These are phyloP conservation scores for Lycopodina hypogea DNA, from an alignment of 37 sponge, comb jelly and placozoan species.

Conservation along the genomic window DNA sequence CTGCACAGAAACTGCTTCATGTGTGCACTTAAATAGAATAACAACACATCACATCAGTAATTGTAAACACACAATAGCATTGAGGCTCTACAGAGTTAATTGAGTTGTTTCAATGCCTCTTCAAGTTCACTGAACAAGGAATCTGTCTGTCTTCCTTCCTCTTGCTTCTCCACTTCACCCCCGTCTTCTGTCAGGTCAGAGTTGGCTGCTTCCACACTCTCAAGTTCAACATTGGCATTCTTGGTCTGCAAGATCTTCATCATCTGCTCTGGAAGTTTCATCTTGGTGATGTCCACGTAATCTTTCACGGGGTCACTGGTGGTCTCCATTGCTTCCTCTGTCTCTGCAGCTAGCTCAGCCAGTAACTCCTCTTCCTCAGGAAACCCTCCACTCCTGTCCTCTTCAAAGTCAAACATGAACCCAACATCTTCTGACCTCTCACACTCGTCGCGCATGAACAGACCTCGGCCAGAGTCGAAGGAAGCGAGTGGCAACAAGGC, in stretches of 20 bases:
- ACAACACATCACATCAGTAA: neutral
- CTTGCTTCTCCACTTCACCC: neutral
- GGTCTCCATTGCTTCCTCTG: neutral
- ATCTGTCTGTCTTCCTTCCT: neutral
- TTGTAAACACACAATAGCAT: neutral
- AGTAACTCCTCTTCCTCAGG: neutral
- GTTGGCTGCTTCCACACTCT: neutral
- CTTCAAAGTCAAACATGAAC: constrained; percentile 11
- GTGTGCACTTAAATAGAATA: too few relatives aligned
- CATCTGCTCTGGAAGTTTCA: neutral
- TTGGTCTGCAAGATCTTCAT: neutral
- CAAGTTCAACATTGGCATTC: neutral
- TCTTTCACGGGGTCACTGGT: too few relatives aligned
- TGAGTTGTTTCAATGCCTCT: neutral
- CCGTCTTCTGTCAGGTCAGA: neutral
- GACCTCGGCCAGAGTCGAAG: neutral
- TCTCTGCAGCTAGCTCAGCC: neutral
- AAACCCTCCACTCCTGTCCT: neutral
- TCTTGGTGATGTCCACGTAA: neutral
- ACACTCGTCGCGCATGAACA: neutral
- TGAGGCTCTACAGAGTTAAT: neutral
- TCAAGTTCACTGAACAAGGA: constrained; percentile 3
- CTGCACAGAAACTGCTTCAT: too few relatives aligned
- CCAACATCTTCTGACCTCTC: neutral
- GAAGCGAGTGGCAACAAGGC: neutral